Evolutionary conservation across 2,797 vertebrate species (phyloP).

Genomic region (Synanceia verrucosa): DNA sequence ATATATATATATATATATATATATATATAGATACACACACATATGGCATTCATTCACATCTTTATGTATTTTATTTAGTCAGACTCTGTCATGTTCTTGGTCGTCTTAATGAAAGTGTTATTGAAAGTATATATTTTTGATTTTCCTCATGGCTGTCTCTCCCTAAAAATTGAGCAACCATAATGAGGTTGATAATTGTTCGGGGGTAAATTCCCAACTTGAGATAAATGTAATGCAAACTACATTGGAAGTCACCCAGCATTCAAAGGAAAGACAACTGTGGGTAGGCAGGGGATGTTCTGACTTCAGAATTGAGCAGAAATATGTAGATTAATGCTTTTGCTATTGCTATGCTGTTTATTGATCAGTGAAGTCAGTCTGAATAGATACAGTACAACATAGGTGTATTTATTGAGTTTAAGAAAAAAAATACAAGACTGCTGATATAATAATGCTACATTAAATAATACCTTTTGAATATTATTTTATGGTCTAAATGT

Average conservation of each 20-base stretch:
- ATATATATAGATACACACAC: too few relatives aligned
- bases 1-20: too few relatives aligned
- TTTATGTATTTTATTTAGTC: neutral
- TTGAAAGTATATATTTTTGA: conserved; percentile 2
- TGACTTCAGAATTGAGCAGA: neutral
- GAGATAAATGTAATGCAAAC: neutral
- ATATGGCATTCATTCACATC: neutral
- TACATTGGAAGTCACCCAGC: conserved; percentile 35
- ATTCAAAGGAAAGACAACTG: conserved; percentile 10
- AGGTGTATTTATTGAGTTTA: neutral
- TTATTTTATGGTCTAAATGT: too few relatives aligned
- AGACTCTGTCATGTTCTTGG: neutral
- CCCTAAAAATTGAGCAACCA: conserved; percentile 5
- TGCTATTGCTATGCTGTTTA: too few relatives aligned
- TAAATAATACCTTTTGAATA: neutral
- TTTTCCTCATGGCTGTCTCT: neutral
- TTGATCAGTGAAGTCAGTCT: neutral
- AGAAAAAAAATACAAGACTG: neutral
- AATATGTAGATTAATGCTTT: neutral
- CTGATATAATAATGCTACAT: neutral
- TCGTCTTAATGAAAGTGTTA: neutral
- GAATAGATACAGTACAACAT: neutral
- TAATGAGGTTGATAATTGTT: neutral
- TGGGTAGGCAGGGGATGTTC: conserved; percentile 14
- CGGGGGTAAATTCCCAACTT: conserved; percentile 43